A percentile compares a stretch with the other conserved stretches of the same genome.
These are phyloP conservation scores for Calameuta pallipes DNA, from an alignment of 2,888 invertebrate genomes.

Conservation along the genomic window DNA sequence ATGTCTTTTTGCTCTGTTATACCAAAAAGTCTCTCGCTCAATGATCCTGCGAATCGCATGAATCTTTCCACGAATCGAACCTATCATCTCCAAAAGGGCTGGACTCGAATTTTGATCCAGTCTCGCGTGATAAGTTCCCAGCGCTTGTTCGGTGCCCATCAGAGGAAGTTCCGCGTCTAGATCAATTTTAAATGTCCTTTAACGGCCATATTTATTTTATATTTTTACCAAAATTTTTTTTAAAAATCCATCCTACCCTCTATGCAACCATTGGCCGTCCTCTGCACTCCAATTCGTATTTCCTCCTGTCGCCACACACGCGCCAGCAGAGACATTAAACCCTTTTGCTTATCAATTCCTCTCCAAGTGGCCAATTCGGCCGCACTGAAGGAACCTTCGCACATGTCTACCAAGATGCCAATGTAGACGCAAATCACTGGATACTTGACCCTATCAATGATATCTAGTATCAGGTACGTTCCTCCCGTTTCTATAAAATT, in stretches of 20 bases:
- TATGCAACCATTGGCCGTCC: slow-evolving; percentile 55
- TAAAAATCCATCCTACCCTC: slow-evolving; percentile 43
- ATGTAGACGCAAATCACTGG: slow-evolving; percentile 62
- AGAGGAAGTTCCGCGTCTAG: slow-evolving; percentile 61
- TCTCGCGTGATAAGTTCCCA: slow-evolving; percentile 48
- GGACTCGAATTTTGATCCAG: slow-evolving; percentile 52
- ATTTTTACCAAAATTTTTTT: no score
- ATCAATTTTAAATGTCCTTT: neutral
- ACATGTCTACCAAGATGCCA: slow-evolving; percentile 63
- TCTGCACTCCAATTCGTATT: slow-evolving; percentile 52
- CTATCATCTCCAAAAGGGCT: slow-evolving; percentile 60
- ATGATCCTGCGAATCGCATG: slow-evolving; percentile 65
- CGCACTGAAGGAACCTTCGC: slow-evolving; percentile 56
- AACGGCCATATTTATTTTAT: neutral
- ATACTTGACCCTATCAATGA: slow-evolving; percentile 55
- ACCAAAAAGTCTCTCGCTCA: slow-evolving; percentile 50
- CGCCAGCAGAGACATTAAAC: slow-evolving; percentile 61
- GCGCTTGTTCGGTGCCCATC: slow-evolving; percentile 64
- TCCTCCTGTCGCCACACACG: slow-evolving; percentile 66
- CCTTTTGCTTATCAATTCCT: slow-evolving; percentile 49
- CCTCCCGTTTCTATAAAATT: slow-evolving; percentile 62
- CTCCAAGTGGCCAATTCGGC: slow-evolving; percentile 67
- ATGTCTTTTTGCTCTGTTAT: slow-evolving; percentile 57
- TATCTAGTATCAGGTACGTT: slow-evolving; percentile 62
- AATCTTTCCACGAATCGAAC: slow-evolving; percentile 67